Evolutionary conservation across 2,113 vertebrate genomes (phyloP).

Genomic region (Dipodomys spectabilis): DNA sequence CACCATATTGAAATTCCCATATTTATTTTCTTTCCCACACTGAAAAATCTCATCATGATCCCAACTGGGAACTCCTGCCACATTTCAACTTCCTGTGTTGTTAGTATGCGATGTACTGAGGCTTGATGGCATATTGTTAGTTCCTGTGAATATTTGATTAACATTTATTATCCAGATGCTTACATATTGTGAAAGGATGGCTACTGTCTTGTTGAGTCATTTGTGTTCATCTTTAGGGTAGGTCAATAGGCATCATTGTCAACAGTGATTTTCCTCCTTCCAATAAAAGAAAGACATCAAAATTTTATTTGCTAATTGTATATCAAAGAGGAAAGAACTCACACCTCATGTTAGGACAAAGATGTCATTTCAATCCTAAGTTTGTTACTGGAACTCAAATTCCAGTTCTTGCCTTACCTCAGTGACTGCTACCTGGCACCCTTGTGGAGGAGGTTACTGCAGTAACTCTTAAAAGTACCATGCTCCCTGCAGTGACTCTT

Average conservation of each 20-base stretch:
- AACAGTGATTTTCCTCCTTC: background rate
- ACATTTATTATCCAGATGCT: background rate
- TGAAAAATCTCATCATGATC: background rate
- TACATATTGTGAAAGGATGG: background rate
- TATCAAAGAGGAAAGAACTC: background rate
- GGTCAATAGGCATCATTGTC: background rate
- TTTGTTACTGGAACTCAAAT: background rate
- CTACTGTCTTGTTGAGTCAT: background rate
- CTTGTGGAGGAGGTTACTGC: background rate
- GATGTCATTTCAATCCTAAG: background rate
- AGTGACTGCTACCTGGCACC: background rate
- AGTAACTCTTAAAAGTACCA: too few relatives aligned
- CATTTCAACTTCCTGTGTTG: background rate
- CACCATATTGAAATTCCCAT: conserved; percentile 25
- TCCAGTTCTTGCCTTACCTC: background rate
- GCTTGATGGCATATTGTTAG: background rate
- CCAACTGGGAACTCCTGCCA: background rate
- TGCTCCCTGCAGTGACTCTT: background rate
- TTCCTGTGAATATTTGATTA: background rate
- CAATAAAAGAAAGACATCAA: background rate
- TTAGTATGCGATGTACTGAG: background rate
- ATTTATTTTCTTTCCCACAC: background rate
- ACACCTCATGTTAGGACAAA: background rate
- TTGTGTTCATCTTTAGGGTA: background rate
- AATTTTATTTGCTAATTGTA: background rate